A percentile compares a stretch with the other conserved stretches of the same genome.
Evolutionary conservation across 2,797 vertebrate genomes (phyloP).

Genomic region (Rhinophrynus dorsalis): DNA sequence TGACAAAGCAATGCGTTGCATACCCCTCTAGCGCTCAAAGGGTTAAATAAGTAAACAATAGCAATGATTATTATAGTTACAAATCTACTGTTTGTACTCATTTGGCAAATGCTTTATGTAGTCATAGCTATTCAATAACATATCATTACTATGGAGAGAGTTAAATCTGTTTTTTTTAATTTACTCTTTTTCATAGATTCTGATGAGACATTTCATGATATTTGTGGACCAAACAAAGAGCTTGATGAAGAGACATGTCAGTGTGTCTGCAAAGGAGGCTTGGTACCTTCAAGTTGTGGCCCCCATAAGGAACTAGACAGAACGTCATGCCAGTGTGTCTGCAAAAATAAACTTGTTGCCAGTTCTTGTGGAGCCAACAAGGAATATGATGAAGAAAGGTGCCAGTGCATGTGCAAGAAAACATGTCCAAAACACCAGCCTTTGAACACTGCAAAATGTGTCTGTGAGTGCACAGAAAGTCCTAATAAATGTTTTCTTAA

Average conservation of each 20-base stretch:
- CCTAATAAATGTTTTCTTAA: slow-evolving; percentile 90
- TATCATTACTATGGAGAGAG: too few species aligned
- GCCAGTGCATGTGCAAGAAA: slow-evolving; percentile 84
- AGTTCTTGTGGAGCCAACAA: slow-evolving; percentile 74
- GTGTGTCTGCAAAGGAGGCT: slow-evolving; percentile 78
- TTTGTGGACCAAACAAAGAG: slow-evolving; percentile 87
- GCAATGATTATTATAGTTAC: too few species aligned
- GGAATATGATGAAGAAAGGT: slow-evolving; percentile 83
- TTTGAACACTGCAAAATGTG: slow-evolving; percentile 83
- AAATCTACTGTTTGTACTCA: too few species aligned
- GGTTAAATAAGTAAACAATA: too few species aligned
- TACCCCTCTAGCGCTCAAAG: too few species aligned
- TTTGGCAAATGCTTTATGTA: too few species aligned
- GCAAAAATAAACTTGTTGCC: slow-evolving; percentile 75
- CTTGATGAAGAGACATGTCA: slow-evolving; percentile 90
- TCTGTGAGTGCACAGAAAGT: slow-evolving; percentile 90
- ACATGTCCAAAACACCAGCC: slow-evolving; percentile 86
- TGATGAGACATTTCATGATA: slow-evolving; percentile 68
- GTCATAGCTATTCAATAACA: too few species aligned
- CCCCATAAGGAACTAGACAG: slow-evolving; percentile 80
- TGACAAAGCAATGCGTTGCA: too few species aligned
- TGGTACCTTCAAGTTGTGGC: slow-evolving; percentile 75
- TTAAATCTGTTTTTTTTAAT: too few species aligned
- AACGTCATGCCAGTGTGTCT: slow-evolving; percentile 84
- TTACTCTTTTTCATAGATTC: slow-evolving; percentile 61